These are phyloP conservation scores for Penaeus chinensis DNA, from an alignment of 1,140 invertebrate genomes.

Conservation along the genomic window DNA sequence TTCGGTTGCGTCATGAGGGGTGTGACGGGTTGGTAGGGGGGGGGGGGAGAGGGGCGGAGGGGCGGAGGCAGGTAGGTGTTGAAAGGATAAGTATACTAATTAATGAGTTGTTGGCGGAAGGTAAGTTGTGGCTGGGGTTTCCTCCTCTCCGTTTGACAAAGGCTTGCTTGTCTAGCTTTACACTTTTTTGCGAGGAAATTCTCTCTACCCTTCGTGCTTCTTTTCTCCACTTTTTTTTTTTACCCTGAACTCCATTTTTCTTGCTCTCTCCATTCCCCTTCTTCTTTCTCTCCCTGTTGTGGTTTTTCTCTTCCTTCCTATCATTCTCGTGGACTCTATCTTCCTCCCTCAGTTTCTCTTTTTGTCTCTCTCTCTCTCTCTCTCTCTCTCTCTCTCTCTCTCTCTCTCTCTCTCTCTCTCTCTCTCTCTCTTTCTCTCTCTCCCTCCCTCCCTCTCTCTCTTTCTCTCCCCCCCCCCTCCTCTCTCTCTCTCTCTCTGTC, in stretches of 20 bases:
- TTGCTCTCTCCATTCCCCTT: not conserved
- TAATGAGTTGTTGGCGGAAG: not conserved
- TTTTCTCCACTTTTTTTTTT: not conserved
- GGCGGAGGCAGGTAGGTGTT: not conserved
- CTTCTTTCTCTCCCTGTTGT: not conserved
- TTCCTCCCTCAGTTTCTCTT: not conserved
- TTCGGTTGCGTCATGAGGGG: not conserved
- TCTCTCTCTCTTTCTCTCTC: not conserved
- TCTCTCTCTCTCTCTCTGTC: not conserved
- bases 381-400: not conserved
- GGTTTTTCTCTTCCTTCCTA: not conserved
- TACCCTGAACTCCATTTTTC: constrained; percentile 8
- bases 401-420: not conserved
- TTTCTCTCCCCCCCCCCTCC: not conserved
- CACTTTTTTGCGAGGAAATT: too few relatives aligned
- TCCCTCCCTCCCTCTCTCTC: not conserved
- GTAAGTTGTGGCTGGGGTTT: not conserved
- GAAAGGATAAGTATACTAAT: not conserved
- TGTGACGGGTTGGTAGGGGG: not conserved
- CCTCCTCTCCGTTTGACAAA: not conserved
- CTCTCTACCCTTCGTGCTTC: not conserved
- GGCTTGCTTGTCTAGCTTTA: too few relatives aligned
- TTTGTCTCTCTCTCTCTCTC: not conserved
- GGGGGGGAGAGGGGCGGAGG: not conserved
- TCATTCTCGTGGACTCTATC: not conserved